These are phyloP conservation scores for Athene cunicularia DNA, from an alignment of 2,113 vertebrate genomes.

Conservation along the genomic window DNA sequence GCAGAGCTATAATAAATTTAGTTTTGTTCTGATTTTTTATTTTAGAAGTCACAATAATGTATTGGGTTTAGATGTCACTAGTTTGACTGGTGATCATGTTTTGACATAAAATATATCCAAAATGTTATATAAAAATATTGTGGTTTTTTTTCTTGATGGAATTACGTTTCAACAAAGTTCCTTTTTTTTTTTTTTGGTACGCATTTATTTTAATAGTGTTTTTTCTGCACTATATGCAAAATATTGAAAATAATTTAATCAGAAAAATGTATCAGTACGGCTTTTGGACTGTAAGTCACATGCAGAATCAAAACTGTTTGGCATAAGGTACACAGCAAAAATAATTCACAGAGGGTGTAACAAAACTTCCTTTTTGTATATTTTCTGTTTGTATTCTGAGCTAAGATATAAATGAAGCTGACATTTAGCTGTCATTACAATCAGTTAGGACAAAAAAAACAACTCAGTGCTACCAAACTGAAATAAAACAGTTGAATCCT, in stretches of 20 bases:
- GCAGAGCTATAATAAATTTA: slow-evolving; percentile 86
- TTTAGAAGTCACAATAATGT: slow-evolving; percentile 77
- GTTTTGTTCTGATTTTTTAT: slow-evolving; percentile 88
- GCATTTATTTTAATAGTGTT: slow-evolving; percentile 44
- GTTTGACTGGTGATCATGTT: slow-evolving; percentile 48
- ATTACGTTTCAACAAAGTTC: neutral
- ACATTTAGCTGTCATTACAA: slow-evolving; percentile 26
- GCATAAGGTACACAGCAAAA: neutral
- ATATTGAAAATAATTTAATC: neutral
- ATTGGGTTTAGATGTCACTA: slow-evolving; percentile 60
- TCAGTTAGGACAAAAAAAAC: neutral
- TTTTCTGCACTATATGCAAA: slow-evolving; percentile 42
- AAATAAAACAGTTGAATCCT: neutral
- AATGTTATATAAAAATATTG: slow-evolving; percentile 29
- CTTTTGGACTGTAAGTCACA: neutral
- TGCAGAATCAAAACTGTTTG: slow-evolving; percentile 2
- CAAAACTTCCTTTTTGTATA: neutral
- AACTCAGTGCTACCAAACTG: slow-evolving; percentile 14
- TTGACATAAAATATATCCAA: slow-evolving; percentile 64
- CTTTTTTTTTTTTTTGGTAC: neutral
- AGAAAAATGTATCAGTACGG: neutral
- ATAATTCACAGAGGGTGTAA: neutral
- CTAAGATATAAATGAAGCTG: neutral
- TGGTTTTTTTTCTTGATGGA: neutral
- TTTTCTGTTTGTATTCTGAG: slow-evolving; percentile 21